Evolutionary conservation across 2,888 invertebrate genomes (phyloP), one percentile per base, ranked within the genome.

Genomic region (Stenotaenia linearis): DNA sequence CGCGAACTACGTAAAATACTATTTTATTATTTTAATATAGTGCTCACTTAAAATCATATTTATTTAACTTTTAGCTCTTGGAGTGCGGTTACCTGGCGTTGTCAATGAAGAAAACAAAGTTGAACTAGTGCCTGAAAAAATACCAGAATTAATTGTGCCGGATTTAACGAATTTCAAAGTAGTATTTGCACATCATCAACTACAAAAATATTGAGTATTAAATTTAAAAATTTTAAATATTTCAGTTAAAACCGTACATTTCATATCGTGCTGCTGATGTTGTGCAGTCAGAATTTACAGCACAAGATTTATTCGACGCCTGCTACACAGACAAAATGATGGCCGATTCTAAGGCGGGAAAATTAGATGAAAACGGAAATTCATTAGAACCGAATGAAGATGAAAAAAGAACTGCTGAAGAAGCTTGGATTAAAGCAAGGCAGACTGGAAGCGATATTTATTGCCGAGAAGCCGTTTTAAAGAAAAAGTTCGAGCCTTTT

Each of bases 191-290:
- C n/a, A n/a, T n/a, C n/a, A n/a, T n/a, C n/a, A n/a, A 4, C 9
- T 61, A 61, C 9, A 61, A 61, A 61, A 61, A 4, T 15, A 4
- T 4, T 25, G 61, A 56, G 6, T 1, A 61, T 28, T 61, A n/a
- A n/a, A n/a, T 61, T 61, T 61, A 23, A 32, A 37, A 37, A 37
- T 37, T 37, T 37, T n/a, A n/a, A n/a, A 3, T 37, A 81, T 88
- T 88, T 78, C 85, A 91, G 87, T 87, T 99, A 23, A 96, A 95
- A 86, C 96, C 98, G 0, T 99, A 99, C 84, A 98, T 98, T 0
- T 94, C 97, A 0, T 98, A 98, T 86, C 91, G 90, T 86, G 89
- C 90, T 0, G 89, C 90, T 2, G 91, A 94, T 80, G 90, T 96
- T 0, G 86, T 89, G 12, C 94, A 96, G 85, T 89, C 91, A 0